Percentiles rank a stretch among this genome's conserved stretches.
phyloP scores from a whole-genome alignment of 2,113 vertebrate species.

The Eurypyga helias region DNA sequence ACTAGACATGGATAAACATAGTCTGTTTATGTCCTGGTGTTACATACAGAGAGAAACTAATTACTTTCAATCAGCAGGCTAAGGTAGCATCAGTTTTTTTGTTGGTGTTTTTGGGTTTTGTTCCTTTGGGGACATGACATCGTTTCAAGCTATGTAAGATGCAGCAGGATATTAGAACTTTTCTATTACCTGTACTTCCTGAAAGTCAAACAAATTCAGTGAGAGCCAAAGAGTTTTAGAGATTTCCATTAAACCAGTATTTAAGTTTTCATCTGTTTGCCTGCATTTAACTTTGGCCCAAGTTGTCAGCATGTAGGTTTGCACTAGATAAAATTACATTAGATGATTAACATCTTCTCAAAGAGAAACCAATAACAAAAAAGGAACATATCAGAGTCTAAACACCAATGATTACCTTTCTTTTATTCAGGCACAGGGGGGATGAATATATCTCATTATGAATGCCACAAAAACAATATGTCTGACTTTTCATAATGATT shows the following conservation, averaged over 20 bases:
- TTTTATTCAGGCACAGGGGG: background rate
- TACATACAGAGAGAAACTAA: background rate
- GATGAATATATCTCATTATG: background rate
- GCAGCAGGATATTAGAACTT: background rate
- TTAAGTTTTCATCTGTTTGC: background rate
- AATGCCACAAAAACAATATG: background rate
- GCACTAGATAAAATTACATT: background rate
- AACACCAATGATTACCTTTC: background rate
- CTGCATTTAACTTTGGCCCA: background rate
- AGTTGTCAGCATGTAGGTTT: background rate
- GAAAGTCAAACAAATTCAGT: background rate
- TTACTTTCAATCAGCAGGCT: background rate
- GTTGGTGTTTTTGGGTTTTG: background rate
- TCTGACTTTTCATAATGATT: background rate
- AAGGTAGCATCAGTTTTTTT: too few species aligned
- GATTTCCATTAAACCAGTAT: background rate
- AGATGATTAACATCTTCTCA: background rate
- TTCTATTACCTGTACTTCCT: background rate
- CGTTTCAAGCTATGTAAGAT: background rate
- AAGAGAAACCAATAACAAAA: background rate
- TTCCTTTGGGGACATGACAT: rapidly evolving
- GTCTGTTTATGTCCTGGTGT: background rate
- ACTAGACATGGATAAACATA: background rate
- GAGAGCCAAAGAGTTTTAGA: background rate
- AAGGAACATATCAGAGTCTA: background rate